These are phyloP conservation scores for Sebastes reedi DNA, from an alignment of 2,797 vertebrate genomes.

Conservation along the genomic window DNA sequence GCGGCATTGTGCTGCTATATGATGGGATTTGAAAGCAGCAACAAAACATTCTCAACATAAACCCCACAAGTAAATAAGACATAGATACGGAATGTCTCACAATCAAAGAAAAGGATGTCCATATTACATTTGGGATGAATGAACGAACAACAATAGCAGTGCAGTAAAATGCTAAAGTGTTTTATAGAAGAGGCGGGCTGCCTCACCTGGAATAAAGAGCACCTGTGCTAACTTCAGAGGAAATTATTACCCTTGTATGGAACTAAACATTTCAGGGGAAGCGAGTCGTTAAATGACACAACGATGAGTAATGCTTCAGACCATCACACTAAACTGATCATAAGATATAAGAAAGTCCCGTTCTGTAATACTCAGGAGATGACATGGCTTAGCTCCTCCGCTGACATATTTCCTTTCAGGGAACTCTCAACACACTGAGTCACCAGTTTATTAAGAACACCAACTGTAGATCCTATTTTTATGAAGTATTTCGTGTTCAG, in stretches of 20 bases:
- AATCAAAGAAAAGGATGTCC: neutral
- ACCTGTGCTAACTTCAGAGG: neutral
- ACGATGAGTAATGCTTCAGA: neutral
- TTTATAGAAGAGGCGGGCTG: neutral
- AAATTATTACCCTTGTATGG: neutral
- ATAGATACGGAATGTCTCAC: neutral
- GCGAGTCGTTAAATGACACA: neutral
- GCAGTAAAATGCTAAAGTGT: neutral
- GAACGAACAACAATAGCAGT: neutral
- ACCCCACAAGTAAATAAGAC: neutral
- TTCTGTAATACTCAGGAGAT: neutral
- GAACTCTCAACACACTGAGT: neutral
- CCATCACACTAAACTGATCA: neutral
- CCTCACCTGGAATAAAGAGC: neutral
- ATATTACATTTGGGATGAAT: neutral
- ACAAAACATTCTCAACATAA: neutral
- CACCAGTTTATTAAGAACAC: neutral
- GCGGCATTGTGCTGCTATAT: neutral
- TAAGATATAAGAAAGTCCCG: neutral
- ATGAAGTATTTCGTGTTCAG: no score
- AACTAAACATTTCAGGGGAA: neutral
- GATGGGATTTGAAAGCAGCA: conserved; percentile 9
- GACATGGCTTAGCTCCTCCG: neutral
- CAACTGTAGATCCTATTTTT: no score
- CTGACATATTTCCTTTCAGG: neutral